Percentiles rank a stretch among this genome's conserved stretches.
phyloP scores from a whole-genome alignment of 2,113 vertebrate species.

The Syngnathus scovelli region DNA sequence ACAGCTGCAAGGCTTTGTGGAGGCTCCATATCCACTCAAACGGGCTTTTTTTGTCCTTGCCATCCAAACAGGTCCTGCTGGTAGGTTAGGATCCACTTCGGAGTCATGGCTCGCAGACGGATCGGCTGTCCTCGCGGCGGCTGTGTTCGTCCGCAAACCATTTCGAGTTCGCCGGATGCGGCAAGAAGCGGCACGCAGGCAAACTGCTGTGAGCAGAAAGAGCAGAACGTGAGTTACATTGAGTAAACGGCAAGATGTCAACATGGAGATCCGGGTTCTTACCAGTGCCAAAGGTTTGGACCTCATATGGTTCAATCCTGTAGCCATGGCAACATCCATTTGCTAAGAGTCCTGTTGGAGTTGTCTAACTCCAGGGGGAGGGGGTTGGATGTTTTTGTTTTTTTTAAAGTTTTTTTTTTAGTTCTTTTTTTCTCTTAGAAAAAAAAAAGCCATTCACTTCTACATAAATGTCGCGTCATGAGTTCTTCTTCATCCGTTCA shows the following conservation, averaged over 20 bases:
- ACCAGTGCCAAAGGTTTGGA: conserved; percentile 33
- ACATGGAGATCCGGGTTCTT: conserved; percentile 5
- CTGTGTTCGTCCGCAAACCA: conserved; percentile 31
- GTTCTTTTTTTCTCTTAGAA: no score
- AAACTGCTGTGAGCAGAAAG: conserved; percentile 34
- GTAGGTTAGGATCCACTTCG: background rate
- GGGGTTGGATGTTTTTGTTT: background rate
- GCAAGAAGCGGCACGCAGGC: conserved; percentile 51
- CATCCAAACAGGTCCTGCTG: conserved; percentile 15
- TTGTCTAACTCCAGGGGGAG: background rate
- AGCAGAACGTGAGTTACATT: background rate
- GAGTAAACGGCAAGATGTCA: background rate
- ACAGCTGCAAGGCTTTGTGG: conserved; percentile 14
- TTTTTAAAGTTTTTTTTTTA: conserved; percentile 12
- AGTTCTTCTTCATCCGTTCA: conserved; percentile 67
- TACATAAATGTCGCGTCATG: conserved; percentile 39
- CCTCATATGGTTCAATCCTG: conserved; percentile 8
- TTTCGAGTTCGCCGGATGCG: conserved; percentile 43
- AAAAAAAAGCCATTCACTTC: conserved; percentile 56
- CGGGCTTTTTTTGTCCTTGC: conserved; percentile 21
- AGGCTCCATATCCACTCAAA: background rate
- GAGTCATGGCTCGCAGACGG: background rate
- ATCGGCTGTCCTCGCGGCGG: conserved; percentile 15
- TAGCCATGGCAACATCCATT: conserved; percentile 35
- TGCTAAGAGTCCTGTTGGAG: conserved; percentile 35